Evolutionary conservation across 2,888 invertebrate species (phyloP), one percentile per base, ranked within the genome.

Genomic region (Cecidostiba fungosa): DNA sequence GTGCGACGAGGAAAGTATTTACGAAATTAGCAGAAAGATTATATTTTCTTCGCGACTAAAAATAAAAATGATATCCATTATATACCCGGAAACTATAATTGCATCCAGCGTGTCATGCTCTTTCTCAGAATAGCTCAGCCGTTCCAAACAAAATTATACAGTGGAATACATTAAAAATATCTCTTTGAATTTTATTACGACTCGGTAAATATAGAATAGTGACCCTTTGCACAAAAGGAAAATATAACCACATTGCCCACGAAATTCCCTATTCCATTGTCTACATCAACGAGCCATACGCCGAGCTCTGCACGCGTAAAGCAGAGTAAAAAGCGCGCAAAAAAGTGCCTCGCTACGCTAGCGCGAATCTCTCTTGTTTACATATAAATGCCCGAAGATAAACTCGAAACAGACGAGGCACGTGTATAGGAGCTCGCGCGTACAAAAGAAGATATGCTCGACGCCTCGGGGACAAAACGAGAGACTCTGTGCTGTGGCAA

Each of bases 371-470:
- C 62, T 62, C 86, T 84, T 84, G 80, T 86, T 86, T 86, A 81
- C 86, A 86, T 86, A 86, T 81, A 84, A 86, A 86, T 84, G 73
- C 73, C 59, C 66, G 43, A 84, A 86, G 86, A 86, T 81, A 86
- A 77, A 86, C 80, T 81, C 77, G 77, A 66, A n/a, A 70, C 66
- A 73, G 59, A 66, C 76, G 39, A 54, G 66, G 23, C 73, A 36
- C 32, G 70, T 23, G 39, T 12, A 76, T 47, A 76, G 76, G 43
- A 54, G n/a, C n/a, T 54, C 77, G 70, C 43, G 39, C 39, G 29
- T 29, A 19, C 32, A 43, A 69, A 29, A 47, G 43, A 70, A 79
- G 32, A 23, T 47, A 77, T 23, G 39, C 54, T 6, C 29, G 32
- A 59, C 47, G n/a, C 70, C 69, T 36, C 32, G 32, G 62, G 66